Conservation (phyloP, 2,113 vertebrate species). For the Gadus chalcogrammus region DNA sequence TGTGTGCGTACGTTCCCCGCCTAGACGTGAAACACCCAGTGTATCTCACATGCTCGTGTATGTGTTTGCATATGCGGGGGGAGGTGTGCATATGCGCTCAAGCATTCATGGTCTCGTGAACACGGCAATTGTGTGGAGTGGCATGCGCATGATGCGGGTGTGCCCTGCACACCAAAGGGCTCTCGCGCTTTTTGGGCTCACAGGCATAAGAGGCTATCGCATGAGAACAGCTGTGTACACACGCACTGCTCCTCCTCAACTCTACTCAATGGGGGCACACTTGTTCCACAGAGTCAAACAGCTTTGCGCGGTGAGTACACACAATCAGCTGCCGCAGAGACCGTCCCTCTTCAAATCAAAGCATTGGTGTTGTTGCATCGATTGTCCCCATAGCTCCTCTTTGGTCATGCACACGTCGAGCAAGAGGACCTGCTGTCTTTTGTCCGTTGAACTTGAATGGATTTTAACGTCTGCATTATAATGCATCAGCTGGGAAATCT, state of each 20-base stretch:
- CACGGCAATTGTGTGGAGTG: too few species aligned
- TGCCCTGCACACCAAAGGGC: neutral
- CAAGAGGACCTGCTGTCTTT: neutral
- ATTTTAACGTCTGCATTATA: neutral
- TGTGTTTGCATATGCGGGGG: slow-evolving; percentile 9
- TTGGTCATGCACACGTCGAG: neutral
- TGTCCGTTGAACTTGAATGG: neutral
- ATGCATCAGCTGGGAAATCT: neutral
- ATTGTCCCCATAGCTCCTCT: neutral
- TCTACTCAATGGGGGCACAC: slow-evolving; percentile 38
- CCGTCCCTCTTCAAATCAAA: neutral
- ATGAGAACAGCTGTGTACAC: slow-evolving; percentile 43
- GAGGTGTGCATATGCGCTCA: slow-evolving; percentile 24
- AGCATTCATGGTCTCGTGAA: slow-evolving; percentile 2
- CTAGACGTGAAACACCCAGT: too few species aligned
- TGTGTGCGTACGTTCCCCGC: too few species aligned
- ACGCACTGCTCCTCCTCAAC: slow-evolving; percentile 36
- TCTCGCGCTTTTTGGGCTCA: slow-evolving; percentile 6
- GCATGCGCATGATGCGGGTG: neutral
- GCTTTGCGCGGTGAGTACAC: slow-evolving; percentile 18
- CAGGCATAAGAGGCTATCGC: slow-evolving; percentile 34
- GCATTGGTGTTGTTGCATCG: slow-evolving; percentile 8
- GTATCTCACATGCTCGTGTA: neutral
- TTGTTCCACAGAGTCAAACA: slow-evolving; percentile 33
- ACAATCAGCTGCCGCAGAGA: slow-evolving; percentile 5